Base-by-base conservation (phyloP, 2,888 invertebrate species). In the Busseola fusca region DNA sequence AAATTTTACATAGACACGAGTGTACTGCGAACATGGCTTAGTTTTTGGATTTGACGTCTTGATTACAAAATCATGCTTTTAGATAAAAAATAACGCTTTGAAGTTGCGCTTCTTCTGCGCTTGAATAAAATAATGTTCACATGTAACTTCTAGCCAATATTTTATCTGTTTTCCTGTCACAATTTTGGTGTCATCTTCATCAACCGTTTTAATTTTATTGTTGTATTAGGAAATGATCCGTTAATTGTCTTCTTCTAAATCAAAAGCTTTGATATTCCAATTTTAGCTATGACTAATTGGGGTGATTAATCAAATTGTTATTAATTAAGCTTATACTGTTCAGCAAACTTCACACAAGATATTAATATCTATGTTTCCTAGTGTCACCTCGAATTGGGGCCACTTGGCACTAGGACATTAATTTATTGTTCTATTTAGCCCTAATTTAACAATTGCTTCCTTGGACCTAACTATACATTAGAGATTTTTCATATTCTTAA, bases 331-430 rank as follows among this genome's bases (percentile, higher is more conserved):
- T 67, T 73, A 69, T 73, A 64, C 69, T 68, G 34, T 77, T 73
- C 52, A 81, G 66, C 40, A 52, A 64, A 69, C 71, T 76, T 66
- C 72, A 72, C 42, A 45, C 42, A 52, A 58, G 45, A 59, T 77
- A 79, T 81, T 80, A 80, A 80, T 81, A 81, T 80, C 69, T 78
- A 79, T 79, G 78, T 60, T 81, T 80, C 74, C 74, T 78, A 57
- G 72, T 80, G 78, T 81, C 79, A 69, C 54, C 67, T 67, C 79
- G 67, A 80, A 80, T 80, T 80, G 58, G 69, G 79, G 79, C 79
- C 79, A 80, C 79, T 80, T 80, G 50, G 60, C 58, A 52, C 63
- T 59, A 63, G 50, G 52, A 69, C 76, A 54, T 66, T 70, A 70
- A 78, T 80, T 73, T 81, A 80, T 80, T 57, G 76, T 65, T 72